Conservation (phyloP, 1,140 invertebrate species). For the Drosophila ogumai region DNA sequence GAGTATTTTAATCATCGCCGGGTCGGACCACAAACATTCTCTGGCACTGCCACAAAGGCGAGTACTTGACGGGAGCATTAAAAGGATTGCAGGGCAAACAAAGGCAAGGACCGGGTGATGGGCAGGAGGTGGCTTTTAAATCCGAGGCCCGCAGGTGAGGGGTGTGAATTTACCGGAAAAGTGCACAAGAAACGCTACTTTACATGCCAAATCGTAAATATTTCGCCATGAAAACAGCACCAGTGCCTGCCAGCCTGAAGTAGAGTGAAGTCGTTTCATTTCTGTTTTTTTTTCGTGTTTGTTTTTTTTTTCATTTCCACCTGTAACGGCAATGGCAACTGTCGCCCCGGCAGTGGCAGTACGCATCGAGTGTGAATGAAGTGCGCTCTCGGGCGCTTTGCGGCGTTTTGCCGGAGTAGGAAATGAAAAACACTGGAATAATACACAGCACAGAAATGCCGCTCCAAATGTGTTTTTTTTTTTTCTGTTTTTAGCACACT, state of each 20-base stretch:
- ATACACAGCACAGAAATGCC: constrained; percentile 55
- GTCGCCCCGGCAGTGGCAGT: constrained; percentile 41
- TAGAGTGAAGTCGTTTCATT: constrained; percentile 41
- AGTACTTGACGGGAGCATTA: constrained; percentile 67
- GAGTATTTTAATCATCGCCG: constrained; percentile 45
- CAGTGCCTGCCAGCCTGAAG: constrained; percentile 24
- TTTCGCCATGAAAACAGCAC: constrained; percentile 75
- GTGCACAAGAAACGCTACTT: constrained; percentile 80
- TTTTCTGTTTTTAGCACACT: constrained; percentile 57
- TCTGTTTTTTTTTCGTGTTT: constrained; percentile 27
- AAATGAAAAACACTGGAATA: constrained; percentile 58
- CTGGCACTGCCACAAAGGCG: constrained; percentile 24
- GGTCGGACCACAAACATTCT: constrained; percentile 20
- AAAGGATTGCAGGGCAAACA: constrained; percentile 72
- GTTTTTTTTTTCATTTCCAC: constrained; percentile 15
- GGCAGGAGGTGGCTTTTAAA: constrained; percentile 63
- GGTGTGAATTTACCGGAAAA: constrained; percentile 68
- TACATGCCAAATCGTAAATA: constrained; percentile 82
- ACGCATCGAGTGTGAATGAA: constrained; percentile 83
- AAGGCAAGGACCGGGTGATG: constrained; percentile 35
- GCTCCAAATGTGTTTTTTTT: constrained; percentile 65
- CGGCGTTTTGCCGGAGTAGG: constrained; percentile 72
- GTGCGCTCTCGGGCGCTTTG: constrained; percentile 76
- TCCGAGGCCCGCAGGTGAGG: constrained; percentile 21
- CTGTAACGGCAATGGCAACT: constrained; percentile 39